Evolutionary conservation across 2,888 invertebrate species (phyloP).

Genomic region (Mimas tiliae): DNA sequence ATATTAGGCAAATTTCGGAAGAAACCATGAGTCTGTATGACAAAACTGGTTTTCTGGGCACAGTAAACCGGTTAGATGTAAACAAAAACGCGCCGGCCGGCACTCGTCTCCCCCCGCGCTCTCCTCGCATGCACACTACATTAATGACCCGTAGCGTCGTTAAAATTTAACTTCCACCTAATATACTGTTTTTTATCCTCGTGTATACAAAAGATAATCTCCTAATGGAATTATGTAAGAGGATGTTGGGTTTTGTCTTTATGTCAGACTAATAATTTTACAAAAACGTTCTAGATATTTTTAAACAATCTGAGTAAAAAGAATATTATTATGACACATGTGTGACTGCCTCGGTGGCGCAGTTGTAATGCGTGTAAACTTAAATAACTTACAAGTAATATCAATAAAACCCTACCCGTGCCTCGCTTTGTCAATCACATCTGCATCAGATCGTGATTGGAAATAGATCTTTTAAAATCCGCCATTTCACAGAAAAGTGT

Average conservation of each 20-base stretch:
- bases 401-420: neutral
- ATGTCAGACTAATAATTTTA: neutral
- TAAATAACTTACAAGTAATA: neutral
- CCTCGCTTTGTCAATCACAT: neutral
- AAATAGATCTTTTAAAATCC: neutral
- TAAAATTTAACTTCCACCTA: conserved; percentile 2
- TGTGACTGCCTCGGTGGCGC: no score
- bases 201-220: neutral
- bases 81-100: conserved; percentile 62
- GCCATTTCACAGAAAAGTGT: neutral
- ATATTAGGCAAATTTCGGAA: conserved; percentile 22
- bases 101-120: conserved; percentile 29
- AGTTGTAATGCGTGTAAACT: no score
- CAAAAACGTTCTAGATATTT: no score
- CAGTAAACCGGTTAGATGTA: conserved; percentile 68
- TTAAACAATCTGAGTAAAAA: no score
- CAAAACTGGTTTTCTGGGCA: conserved; percentile 61
- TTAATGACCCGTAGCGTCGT: conserved; percentile 24
- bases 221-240: neutral
- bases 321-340: no score
- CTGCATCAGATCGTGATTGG: no score
- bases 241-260: neutral
- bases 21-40: conserved; percentile 31
- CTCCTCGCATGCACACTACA: conserved; percentile 21
- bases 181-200: conserved; percentile 4